phyloP scores from a whole-genome alignment of 1,140 invertebrate genomes.

The Cyrtorhinus lividipennis region DNA sequence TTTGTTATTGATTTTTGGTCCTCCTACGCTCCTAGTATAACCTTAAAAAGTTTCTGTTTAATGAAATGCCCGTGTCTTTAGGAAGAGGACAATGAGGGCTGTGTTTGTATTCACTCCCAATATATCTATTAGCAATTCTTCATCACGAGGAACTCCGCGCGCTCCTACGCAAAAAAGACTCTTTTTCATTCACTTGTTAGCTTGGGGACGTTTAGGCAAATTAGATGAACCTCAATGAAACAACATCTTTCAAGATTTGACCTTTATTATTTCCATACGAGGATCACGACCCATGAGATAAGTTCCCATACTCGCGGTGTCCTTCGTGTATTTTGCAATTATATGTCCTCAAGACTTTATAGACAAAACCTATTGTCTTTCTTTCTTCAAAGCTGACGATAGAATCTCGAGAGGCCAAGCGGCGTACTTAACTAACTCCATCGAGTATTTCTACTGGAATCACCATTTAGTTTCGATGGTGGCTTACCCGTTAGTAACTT shows the following conservation, averaged over 20 bases:
- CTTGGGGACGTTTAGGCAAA: conserved; percentile 4
- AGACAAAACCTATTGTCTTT: not conserved
- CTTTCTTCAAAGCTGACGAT: not conserved
- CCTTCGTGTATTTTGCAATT: not conserved
- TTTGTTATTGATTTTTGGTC: conserved; percentile 5
- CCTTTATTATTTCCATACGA: not conserved
- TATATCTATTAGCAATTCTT: conserved; percentile 9
- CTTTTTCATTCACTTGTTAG: not conserved
- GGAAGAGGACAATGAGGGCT: not conserved
- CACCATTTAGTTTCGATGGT: too few relatives aligned
- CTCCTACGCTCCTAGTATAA: not conserved
- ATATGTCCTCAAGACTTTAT: not conserved
- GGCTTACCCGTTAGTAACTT: too few relatives aligned
- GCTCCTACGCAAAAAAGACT: not conserved
- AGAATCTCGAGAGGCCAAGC: not conserved
- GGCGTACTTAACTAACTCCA: too few relatives aligned
- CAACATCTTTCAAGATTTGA: not conserved
- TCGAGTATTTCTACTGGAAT: too few relatives aligned
- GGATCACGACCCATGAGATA: not conserved
- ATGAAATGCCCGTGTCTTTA: not conserved
- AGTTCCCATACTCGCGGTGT: not conserved
- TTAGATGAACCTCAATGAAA: not conserved
- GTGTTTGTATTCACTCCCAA: conserved; percentile 5
- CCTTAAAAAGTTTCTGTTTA: not conserved
- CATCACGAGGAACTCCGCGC: not conserved